These are phyloP conservation scores for Chloroceryle aenea DNA, from an alignment of 2,113 vertebrate genomes.

Conservation along the genomic window DNA sequence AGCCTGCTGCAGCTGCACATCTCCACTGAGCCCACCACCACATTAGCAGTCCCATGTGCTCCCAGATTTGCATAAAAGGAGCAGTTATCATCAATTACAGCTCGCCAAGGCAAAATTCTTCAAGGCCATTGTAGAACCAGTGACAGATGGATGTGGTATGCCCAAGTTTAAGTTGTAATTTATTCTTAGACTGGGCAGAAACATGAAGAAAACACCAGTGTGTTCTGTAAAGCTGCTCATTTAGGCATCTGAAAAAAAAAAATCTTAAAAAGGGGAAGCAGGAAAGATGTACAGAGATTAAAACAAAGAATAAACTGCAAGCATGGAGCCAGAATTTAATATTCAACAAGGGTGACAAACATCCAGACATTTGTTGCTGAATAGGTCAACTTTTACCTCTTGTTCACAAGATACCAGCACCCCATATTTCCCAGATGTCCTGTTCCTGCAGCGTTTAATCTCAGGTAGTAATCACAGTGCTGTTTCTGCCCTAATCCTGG, in stretches of 20 bases:
- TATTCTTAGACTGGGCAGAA: slow-evolving; percentile 19
- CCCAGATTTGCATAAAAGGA: slow-evolving; percentile 64
- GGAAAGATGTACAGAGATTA: background rate
- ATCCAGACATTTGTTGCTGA: background rate
- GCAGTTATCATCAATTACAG: slow-evolving; percentile 58
- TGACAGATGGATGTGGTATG: slow-evolving; percentile 39
- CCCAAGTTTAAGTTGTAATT: slow-evolving; percentile 50
- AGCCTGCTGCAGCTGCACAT: background rate
- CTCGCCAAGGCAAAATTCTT: slow-evolving; percentile 57
- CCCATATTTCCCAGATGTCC: background rate
- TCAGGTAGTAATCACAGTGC: background rate
- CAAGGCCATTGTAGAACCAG: slow-evolving; percentile 29
- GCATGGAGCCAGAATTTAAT: background rate
- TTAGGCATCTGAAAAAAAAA: slow-evolving; percentile 1
- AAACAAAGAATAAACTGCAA: background rate
- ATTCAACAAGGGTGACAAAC: background rate
- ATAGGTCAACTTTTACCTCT: background rate
- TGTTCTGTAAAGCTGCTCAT: slow-evolving; percentile 28
- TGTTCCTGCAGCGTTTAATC: background rate
- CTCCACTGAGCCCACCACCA: background rate
- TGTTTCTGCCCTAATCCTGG: background rate
- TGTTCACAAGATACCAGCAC: background rate
- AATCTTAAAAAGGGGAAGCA: background rate
- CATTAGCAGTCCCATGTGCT: background rate
- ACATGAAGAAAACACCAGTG: slow-evolving; percentile 2